phyloP scores from a whole-genome alignment of 2,888 invertebrate genomes.

The Diaprepes abbreviatus region DNA sequence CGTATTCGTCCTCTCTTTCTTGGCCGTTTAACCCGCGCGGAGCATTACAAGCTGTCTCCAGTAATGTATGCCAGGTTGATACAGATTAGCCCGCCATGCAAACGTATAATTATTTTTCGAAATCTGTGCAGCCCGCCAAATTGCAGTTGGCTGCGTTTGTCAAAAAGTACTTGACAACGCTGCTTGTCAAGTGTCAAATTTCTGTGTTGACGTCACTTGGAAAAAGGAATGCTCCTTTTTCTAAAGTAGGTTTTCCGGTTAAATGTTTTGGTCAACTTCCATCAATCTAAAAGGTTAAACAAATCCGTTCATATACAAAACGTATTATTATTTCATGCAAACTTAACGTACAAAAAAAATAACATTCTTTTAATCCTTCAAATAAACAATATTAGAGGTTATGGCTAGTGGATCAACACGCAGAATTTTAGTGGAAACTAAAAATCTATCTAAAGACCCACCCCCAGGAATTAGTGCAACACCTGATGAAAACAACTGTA shows the following conservation, averaged over 20 bases:
- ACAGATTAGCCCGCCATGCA: too few species aligned
- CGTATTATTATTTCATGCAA: background rate
- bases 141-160: too few species aligned
- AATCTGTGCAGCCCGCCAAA: too few species aligned
- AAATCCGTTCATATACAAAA: background rate
- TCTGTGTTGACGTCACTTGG: slow-evolving; percentile 1
- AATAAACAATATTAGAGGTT: slow-evolving; percentile 47
- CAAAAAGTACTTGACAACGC: too few species aligned
- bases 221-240: background rate
- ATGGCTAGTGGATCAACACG: slow-evolving; percentile 74
- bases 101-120: too few species aligned
- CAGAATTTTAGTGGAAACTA: slow-evolving; percentile 96
- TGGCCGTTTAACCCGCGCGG: too few species aligned
- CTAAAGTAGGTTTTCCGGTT: slow-evolving; percentile 1
- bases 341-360: background rate
- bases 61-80: too few species aligned
- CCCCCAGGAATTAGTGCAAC: slow-evolving; percentile 98
- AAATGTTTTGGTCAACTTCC: background rate
- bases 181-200: slow-evolving; percentile 1
- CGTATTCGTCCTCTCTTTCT: too few species aligned
- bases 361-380: background rate
- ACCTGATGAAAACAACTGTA: slow-evolving; percentile 95
- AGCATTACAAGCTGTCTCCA: too few species aligned
- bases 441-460: slow-evolving; percentile 96
- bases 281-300: background rate